Conservation (phyloP, 2,797 vertebrate genomes). For the Clarias laeviceps region DNA sequence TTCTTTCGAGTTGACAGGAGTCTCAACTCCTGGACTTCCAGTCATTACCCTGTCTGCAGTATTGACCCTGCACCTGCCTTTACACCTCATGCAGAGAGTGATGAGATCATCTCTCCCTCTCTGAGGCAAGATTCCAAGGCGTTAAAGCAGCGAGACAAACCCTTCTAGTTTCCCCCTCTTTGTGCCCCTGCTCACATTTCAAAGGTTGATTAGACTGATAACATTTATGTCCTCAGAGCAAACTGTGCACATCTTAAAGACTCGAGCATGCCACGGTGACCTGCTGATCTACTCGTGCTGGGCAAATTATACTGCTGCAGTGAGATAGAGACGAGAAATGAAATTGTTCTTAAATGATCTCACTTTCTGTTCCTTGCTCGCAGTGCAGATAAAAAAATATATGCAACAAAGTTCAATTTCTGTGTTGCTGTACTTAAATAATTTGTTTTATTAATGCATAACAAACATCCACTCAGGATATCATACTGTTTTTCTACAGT, state of each 20-base stretch:
- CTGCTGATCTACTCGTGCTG: slow-evolving; percentile 21
- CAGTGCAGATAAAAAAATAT: background rate
- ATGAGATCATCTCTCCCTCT: slow-evolving; percentile 21
- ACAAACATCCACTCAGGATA: background rate
- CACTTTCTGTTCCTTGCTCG: background rate
- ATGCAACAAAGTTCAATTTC: background rate
- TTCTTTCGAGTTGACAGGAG: background rate
- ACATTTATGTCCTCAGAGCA: slow-evolving; percentile 51
- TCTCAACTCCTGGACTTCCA: background rate
- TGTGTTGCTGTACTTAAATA: background rate
- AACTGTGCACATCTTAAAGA: slow-evolving; percentile 51
- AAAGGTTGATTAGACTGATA: slow-evolving; percentile 64
- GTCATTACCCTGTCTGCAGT: background rate
- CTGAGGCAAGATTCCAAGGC: slow-evolving; percentile 19
- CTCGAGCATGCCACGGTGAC: background rate
- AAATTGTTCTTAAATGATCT: background rate
- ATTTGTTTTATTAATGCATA: background rate
- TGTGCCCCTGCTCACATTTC: slow-evolving; percentile 69
- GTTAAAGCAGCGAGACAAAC: slow-evolving; percentile 33
- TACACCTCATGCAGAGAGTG: background rate
- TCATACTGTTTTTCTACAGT: background rate
- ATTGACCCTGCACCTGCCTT: slow-evolving; percentile 20
- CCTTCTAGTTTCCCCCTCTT: slow-evolving; percentile 64
- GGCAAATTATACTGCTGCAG: slow-evolving; percentile 19
- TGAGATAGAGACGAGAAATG: background rate